These are phyloP conservation scores for Lydus trimaculatus DNA, from an alignment of 2,888 invertebrate genomes.

Conservation along the genomic window DNA sequence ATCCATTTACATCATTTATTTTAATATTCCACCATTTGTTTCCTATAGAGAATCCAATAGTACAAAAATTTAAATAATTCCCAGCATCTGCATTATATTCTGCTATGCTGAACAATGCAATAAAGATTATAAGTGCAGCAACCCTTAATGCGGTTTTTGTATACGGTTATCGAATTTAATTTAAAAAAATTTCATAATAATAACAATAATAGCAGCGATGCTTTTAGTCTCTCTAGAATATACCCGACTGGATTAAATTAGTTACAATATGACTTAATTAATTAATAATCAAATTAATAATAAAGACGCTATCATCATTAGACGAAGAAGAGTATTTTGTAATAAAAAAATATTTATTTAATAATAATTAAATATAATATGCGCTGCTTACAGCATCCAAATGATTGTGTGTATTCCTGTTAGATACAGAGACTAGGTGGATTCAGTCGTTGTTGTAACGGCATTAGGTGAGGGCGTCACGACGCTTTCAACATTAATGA, in stretches of 20 bases:
- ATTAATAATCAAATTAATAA: background rate
- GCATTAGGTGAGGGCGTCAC: slow-evolving; percentile 23
- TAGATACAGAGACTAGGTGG: slow-evolving; percentile 7
- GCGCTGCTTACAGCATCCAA: background rate
- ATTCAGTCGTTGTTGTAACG: slow-evolving; percentile 25
- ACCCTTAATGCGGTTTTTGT: background rate
- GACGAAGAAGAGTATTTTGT: background rate
- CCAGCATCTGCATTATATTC: background rate
- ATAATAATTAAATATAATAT: background rate
- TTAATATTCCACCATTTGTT: background rate
- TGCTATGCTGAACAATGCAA: too few relatives aligned
- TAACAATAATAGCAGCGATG: background rate
- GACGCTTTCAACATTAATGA: slow-evolving; percentile 10
- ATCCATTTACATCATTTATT: background rate
- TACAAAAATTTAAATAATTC: background rate
- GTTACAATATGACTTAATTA: background rate
- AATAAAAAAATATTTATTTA: background rate
- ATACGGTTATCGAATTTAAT: too few relatives aligned
- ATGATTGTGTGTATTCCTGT: background rate
- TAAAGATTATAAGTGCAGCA: background rate
- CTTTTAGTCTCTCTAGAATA: too few relatives aligned
- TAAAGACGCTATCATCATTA: too few relatives aligned
- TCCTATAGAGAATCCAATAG: background rate
- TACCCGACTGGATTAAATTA: background rate
- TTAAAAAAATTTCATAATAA: background rate